Conservation (phyloP, 2,888 invertebrate genomes). For the Lasioglossum malachurum region DNA sequence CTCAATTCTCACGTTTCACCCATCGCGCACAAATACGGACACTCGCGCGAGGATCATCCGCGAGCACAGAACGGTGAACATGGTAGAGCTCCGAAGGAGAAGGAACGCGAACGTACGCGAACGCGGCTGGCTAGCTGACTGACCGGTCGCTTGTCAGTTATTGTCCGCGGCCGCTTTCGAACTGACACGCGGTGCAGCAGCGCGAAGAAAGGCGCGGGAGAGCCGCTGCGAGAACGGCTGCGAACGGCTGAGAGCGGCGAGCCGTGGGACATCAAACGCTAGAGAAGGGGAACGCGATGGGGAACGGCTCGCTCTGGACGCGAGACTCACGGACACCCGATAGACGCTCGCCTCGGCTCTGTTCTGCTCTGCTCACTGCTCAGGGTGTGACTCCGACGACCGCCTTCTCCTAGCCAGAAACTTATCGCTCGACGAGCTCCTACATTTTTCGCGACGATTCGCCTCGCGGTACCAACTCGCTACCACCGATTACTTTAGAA, state of each 20-base stretch:
- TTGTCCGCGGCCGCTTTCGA: constrained; percentile 79
- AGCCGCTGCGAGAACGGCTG: constrained; percentile 62
- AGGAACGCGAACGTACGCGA: constrained; percentile 28
- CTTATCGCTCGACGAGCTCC: background rate
- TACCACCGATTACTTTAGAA: background rate
- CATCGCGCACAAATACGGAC: constrained; percentile 15
- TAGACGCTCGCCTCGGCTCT: constrained; percentile 40
- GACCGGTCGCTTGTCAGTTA: constrained; percentile 71
- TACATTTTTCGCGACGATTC: background rate
- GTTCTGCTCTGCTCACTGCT: constrained; percentile 46
- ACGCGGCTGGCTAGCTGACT: constrained; percentile 53
- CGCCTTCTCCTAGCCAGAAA: background rate
- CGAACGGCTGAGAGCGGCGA: constrained; percentile 64
- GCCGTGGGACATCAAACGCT: constrained; percentile 56
- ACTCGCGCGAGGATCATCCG: constrained; percentile 9
- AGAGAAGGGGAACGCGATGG: constrained; percentile 59
- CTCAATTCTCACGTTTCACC: background rate
- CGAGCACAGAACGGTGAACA: constrained; percentile 6
- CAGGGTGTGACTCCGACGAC: background rate
- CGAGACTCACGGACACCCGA: constrained; percentile 47
- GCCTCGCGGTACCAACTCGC: background rate
- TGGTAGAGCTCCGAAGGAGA: background rate
- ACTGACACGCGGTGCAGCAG: constrained; percentile 80
- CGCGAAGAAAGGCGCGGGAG: constrained; percentile 83
- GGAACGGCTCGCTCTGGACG: constrained; percentile 40